Percentiles rank a stretch among this genome's conserved stretches.
phyloP scores from a whole-genome alignment of 2,888 invertebrate species.

The Erannis defoliaria region DNA sequence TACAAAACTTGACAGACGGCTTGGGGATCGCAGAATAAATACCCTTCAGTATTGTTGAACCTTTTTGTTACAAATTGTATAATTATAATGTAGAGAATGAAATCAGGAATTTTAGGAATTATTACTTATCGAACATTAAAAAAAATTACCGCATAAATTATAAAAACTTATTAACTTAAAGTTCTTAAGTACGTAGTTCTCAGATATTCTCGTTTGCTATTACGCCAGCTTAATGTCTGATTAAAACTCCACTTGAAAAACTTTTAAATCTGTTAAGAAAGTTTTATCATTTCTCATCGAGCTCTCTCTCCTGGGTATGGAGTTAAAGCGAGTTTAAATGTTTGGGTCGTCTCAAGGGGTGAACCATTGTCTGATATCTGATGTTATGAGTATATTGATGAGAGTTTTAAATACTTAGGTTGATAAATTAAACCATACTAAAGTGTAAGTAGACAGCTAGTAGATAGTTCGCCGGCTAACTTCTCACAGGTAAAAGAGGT shows the following conservation, averaged over 20 bases:
- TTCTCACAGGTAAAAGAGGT: too few species aligned
- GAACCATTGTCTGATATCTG: background rate
- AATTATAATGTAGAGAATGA: too few species aligned
- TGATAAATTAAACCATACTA: too few species aligned
- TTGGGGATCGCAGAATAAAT: too few species aligned
- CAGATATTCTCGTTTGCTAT: constrained; percentile 5
- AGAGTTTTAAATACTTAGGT: background rate
- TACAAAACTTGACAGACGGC: too few species aligned
- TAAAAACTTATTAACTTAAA: background rate
- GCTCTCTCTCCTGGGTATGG: constrained; percentile 1
- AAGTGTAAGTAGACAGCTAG: too few species aligned
- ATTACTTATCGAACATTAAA: too few species aligned
- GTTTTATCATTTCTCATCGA: constrained; percentile 22
- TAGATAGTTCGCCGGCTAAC: too few species aligned
- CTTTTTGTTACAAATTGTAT: too few species aligned
- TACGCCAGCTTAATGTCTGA: background rate
- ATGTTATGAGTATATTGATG: background rate
- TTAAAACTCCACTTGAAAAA: constrained; percentile 22
- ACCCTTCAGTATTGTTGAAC: too few species aligned
- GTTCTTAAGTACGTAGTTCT: background rate
- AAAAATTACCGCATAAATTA: background rate
- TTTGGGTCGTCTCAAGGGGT: constrained; percentile 9
- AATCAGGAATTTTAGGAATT: too few species aligned
- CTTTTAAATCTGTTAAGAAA: constrained; percentile 23
- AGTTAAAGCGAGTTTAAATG: constrained; percentile 12